A percentile compares a stretch with the other conserved stretches of the same genome.
These are phyloP conservation scores for Temnothorax nylanderi DNA, from an alignment of 1,140 invertebrate species.

Conservation along the genomic window DNA sequence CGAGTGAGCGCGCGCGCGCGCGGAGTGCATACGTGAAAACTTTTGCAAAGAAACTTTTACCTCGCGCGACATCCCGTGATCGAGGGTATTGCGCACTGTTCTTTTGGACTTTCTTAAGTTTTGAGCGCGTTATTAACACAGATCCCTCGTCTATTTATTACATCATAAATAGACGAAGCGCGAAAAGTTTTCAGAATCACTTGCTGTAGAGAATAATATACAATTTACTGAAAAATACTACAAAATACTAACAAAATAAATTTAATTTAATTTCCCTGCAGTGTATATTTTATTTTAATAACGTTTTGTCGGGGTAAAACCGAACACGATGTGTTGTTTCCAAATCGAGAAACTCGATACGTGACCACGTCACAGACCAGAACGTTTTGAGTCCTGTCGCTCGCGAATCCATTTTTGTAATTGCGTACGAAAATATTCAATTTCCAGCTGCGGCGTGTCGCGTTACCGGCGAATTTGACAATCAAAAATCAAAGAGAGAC, in stretches of 20 bases:
- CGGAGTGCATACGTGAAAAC: neutral
- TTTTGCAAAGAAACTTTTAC: conserved; percentile 44
- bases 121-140: neutral
- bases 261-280: neutral
- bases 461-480: neutral
- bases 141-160: conserved; percentile 1
- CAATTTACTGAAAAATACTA: neutral
- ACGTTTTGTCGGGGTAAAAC: neutral
- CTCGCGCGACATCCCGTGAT: neutral
- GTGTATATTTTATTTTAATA: neutral
- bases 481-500: neutral
- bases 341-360: conserved; percentile 50
- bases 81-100: neutral
- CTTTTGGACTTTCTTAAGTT: neutral
- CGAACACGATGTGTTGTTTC: neutral
- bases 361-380: neutral
- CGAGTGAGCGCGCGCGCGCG: neutral
- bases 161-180: neutral
- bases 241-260: neutral
- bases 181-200: neutral
- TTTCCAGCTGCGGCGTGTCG: neutral
- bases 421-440: neutral
- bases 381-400: neutral
- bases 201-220: neutral
- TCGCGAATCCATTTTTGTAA: neutral